phyloP scores from a whole-genome alignment of 2,888 invertebrate species.

The Helleia helle region DNA sequence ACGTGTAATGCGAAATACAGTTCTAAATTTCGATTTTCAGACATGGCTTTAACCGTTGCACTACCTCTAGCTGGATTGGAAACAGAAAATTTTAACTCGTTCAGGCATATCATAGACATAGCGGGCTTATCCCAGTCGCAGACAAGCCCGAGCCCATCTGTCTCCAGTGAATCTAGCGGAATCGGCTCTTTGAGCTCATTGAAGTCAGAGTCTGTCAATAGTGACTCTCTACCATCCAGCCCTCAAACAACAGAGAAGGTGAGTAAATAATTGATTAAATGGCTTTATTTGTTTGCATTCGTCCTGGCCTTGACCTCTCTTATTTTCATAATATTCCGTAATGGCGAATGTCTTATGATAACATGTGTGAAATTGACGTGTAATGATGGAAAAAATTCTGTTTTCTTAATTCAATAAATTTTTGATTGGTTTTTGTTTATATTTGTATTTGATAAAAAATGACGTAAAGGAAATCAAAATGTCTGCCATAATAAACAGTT shows the following conservation, averaged over 20 bases:
- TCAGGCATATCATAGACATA: conserved; percentile 68
- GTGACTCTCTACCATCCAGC: conserved; percentile 66
- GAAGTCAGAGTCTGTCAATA: conserved; percentile 64
- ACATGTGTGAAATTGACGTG: conserved; percentile 51
- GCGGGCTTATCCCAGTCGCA: conserved; percentile 64
- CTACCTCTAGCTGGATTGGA: conserved; percentile 74
- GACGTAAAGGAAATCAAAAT: conserved; percentile 10
- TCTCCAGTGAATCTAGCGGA: conserved; percentile 77
- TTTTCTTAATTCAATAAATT: conserved; percentile 2
- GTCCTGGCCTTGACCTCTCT: conserved; percentile 72
- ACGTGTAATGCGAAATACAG: conserved; percentile 61
- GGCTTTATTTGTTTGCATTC: conserved; percentile 59
- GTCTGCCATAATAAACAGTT: conserved; percentile 12
- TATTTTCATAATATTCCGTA: conserved; percentile 74
- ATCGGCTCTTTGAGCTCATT: conserved; percentile 73
- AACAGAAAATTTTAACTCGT: conserved; percentile 65
- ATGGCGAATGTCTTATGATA: conserved; percentile 67
- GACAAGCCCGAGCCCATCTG: conserved; percentile 71
- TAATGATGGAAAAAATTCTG: conserved; percentile 47
- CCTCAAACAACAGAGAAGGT: conserved; percentile 72
- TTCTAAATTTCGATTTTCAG: conserved; percentile 52
- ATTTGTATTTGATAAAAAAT: conserved; percentile 9
- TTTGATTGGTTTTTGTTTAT: conserved; percentile 1
- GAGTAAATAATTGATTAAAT: conserved; percentile 28
- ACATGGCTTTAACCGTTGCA: conserved; percentile 77